A percentile compares a stretch with the other conserved stretches of the same genome.
These are phyloP conservation scores for Cheilosia impressa DNA, from an alignment of 2,888 invertebrate genomes.

Conservation along the genomic window DNA sequence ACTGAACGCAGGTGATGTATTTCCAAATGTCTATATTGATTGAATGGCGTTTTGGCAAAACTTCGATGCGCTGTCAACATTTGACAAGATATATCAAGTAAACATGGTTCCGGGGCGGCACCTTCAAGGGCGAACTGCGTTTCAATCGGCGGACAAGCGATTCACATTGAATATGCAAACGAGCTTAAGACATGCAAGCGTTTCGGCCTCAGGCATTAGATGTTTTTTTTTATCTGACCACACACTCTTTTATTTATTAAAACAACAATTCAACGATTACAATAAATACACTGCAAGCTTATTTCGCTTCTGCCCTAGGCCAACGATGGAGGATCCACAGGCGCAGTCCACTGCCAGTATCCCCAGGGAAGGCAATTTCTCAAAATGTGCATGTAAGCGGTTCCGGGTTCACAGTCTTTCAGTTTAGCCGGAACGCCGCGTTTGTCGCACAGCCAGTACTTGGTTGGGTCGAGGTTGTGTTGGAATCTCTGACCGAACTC, in stretches of 20 bases:
- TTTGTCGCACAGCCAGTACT: conserved; percentile 81
- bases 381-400: conserved; percentile 80
- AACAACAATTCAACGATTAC: neutral
- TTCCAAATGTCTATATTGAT: conserved; percentile 25
- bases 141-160: neutral
- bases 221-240: neutral
- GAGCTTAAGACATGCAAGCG: neutral
- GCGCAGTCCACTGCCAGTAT: conserved; percentile 81
- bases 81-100: conserved; percentile 14
- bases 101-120: neutral
- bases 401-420: conserved; percentile 78
- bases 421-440: conserved; percentile 77
- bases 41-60: conserved; percentile 25
- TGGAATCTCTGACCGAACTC: conserved; percentile 79
- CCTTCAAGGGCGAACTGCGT: conserved; percentile 8
- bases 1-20: neutral
- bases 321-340: conserved; percentile 80
- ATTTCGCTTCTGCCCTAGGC: conserved; percentile 32
- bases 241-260: neutral
- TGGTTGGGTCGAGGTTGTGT: conserved; percentile 81
- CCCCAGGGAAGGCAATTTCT: conserved; percentile 82
- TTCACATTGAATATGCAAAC: conserved; percentile 27
- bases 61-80: neutral
- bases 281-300: neutral
- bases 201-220: neutral